Conservation (phyloP, 2,113 vertebrate species). For the Axis porcinus region DNA sequence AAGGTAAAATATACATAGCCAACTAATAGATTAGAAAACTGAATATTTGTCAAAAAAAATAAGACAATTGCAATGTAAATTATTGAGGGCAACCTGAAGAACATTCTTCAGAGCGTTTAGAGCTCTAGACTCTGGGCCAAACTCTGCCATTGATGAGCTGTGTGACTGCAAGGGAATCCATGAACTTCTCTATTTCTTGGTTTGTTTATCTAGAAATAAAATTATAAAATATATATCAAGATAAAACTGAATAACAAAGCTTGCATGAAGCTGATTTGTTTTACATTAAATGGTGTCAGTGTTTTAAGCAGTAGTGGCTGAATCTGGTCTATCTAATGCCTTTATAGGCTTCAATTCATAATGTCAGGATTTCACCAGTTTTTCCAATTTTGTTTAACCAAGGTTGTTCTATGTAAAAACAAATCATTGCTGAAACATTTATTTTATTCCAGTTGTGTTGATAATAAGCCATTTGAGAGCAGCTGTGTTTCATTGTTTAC, state of each 20-base stretch:
- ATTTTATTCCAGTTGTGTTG: not conserved
- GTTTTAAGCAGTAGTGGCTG: not conserved
- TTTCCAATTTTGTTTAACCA: not conserved
- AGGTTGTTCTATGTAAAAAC: not conserved
- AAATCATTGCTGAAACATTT: not conserved
- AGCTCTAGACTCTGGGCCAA: not conserved
- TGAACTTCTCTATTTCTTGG: not conserved
- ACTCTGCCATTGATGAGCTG: not conserved
- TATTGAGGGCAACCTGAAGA: not conserved
- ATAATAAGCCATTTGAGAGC: not conserved
- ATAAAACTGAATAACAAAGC: not conserved
- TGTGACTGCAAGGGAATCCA: not conserved
- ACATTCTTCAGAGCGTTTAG: not conserved
- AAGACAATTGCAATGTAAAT: not conserved
- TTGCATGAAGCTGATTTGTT: not conserved
- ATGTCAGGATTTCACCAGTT: not conserved
- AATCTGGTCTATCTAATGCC: not conserved
- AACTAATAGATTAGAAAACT: not conserved
- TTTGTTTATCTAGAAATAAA: not conserved
- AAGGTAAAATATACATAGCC: not conserved
- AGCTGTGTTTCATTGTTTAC: slow-evolving; percentile 25
- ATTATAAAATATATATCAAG: not conserved
- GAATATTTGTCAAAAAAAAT: not conserved
- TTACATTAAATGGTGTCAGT: not conserved
- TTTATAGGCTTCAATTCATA: not conserved